Evolutionary conservation across 2,888 invertebrate genomes (phyloP).

Genomic region (Phytoseiulus persimilis): DNA sequence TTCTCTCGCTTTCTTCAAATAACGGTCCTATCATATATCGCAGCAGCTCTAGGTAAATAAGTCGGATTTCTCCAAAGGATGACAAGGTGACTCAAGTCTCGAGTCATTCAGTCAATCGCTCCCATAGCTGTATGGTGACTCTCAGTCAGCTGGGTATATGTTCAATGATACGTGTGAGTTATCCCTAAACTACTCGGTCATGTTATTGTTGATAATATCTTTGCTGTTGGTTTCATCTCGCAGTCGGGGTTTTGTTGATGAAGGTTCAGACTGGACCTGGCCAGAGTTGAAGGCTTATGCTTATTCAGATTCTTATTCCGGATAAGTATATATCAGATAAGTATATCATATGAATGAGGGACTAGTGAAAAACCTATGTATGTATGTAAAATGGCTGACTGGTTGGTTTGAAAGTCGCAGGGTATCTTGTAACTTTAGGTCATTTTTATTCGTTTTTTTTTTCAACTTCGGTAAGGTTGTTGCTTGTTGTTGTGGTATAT

Average conservation of each 20-base stretch:
- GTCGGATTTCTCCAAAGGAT: background rate
- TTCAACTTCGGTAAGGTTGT: background rate
- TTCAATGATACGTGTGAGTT: background rate
- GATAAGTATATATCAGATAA: conserved; percentile 20
- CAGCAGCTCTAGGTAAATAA: conserved; percentile 5
- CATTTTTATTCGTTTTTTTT: conserved; percentile 16
- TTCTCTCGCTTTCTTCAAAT: background rate
- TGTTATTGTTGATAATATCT: background rate
- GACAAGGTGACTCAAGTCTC: background rate
- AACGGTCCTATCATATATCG: background rate
- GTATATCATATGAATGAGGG: background rate
- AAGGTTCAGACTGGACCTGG: background rate
- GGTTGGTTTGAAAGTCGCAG: conserved; percentile 31
- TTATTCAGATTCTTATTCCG: background rate
- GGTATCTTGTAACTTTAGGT: conserved; percentile 32
- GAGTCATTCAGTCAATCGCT: background rate
- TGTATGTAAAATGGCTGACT: conserved; percentile 41
- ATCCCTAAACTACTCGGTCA: background rate
- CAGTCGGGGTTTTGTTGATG: background rate
- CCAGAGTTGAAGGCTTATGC: background rate
- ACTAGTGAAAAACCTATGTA: conserved; percentile 9
- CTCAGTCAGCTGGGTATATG: background rate
- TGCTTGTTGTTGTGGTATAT: background rate
- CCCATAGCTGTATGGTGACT: background rate
- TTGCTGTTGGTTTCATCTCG: background rate